Evolutionary conservation across 2,888 invertebrate species (phyloP).

Genomic region (Ormyrus pomaceus): DNA sequence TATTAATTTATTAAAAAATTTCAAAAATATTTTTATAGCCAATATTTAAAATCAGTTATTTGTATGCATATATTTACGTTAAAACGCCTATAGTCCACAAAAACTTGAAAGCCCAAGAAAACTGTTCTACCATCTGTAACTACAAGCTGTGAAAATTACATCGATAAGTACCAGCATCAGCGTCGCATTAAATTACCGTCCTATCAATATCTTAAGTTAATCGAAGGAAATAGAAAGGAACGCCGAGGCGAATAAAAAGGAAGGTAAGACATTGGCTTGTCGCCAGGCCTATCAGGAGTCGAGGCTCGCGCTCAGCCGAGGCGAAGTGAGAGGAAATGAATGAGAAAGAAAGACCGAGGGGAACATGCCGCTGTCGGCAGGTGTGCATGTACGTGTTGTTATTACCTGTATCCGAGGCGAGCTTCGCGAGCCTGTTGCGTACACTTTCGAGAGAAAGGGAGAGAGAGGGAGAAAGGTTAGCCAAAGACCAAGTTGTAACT

Average conservation of each 20-base stretch:
- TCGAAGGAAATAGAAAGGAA: slow-evolving; percentile 8
- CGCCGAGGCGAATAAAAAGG: slow-evolving; percentile 33
- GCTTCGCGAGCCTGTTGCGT: slow-evolving; percentile 56
- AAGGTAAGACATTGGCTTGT: slow-evolving; percentile 61
- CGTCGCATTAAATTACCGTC: not conserved
- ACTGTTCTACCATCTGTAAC: too few species aligned
- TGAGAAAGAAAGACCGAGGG: not conserved
- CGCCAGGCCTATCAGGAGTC: slow-evolving; percentile 69
- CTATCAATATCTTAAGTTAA: not conserved
- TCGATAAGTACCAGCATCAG: not conserved
- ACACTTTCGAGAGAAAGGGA: not conserved
- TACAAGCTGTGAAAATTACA: not conserved
- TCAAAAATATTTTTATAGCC: too few species aligned
- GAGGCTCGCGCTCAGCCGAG: slow-evolving; percentile 69
- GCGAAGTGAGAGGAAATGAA: slow-evolving; percentile 58
- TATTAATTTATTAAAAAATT: too few species aligned
- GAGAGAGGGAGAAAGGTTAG: not conserved
- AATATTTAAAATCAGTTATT: too few species aligned
- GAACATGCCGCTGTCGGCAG: not conserved
- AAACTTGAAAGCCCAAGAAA: too few species aligned
- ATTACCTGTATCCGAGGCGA: not conserved
- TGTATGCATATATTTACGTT: too few species aligned
- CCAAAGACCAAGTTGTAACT: slow-evolving; percentile 36
- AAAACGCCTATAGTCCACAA: too few species aligned
- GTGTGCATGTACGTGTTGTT: not conserved